Percentiles rank a stretch among this genome's conserved stretches.
phyloP scores from a whole-genome alignment of 2,797 vertebrate genomes.

The Sebastes cheni region DNA sequence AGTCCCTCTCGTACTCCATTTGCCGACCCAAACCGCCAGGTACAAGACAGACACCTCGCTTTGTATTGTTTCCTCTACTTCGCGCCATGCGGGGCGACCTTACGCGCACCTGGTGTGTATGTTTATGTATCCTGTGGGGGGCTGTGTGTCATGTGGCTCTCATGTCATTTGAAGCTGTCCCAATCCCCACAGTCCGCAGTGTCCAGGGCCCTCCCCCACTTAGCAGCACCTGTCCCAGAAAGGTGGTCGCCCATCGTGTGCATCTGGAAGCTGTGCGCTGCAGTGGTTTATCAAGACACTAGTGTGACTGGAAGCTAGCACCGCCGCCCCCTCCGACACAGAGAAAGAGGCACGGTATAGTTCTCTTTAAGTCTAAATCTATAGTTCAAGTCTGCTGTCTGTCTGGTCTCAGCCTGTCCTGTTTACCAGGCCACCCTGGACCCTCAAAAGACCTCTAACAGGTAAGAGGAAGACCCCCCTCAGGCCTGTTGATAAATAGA shows the following conservation, averaged over 20 bases:
- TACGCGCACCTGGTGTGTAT: slow-evolving; percentile 18
- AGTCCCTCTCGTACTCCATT: slow-evolving; percentile 54
- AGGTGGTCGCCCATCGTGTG: slow-evolving; percentile 68
- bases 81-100: slow-evolving; percentile 24
- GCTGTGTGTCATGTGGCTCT: slow-evolving; percentile 67
- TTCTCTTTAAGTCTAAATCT: slow-evolving; percentile 60
- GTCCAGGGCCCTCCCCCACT: slow-evolving; percentile 18
- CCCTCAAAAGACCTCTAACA: slow-evolving; percentile 35
- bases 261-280: slow-evolving; percentile 49
- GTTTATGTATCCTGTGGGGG: slow-evolving; percentile 53
- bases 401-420: slow-evolving; percentile 50
- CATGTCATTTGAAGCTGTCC: slow-evolving; percentile 70
- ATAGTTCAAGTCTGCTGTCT: slow-evolving; percentile 52
- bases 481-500: slow-evolving; percentile 26
- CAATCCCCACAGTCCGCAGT: slow-evolving; percentile 48
- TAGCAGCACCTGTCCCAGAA: slow-evolving; percentile 45
- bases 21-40: slow-evolving; percentile 57
- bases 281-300: slow-evolving; percentile 69
- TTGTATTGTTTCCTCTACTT: slow-evolving; percentile 13
- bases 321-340: slow-evolving; percentile 40
- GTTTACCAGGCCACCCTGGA: slow-evolving; percentile 53
- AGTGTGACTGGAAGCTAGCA: slow-evolving; percentile 65
- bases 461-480: slow-evolving; percentile 27
- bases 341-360: slow-evolving; percentile 61
- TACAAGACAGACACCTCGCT: slow-evolving; percentile 57